Base-by-base conservation (phyloP, 2,797 vertebrate genomes). In the Pseudomugil gertrudae region DNA sequence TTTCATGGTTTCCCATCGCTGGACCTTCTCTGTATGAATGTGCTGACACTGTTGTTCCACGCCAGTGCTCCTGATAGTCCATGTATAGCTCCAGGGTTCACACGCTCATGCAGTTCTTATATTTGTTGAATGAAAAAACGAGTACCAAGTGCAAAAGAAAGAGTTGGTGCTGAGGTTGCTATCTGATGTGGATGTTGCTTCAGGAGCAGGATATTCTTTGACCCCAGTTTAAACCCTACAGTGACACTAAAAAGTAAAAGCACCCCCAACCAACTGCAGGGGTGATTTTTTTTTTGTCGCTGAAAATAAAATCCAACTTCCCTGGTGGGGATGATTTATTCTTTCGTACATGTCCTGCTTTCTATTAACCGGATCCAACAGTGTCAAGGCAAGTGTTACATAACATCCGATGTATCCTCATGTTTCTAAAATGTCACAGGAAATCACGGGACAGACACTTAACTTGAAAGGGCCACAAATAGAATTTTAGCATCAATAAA, bases 11-110 rank as follows among this genome's bases (percentile, higher is more conserved):
- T 65, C 67, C 78, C 85, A 63, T 67, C 15, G 17, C 24, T 63
- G 69, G 79, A 79, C 77, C 60, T 60, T 33, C 33, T 72, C 48
- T 9, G 0, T 69, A 52, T 77, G 29, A 80, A 82, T 56, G 56
- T 83, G 84, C 85, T 87, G 90, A 87, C 76, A 52, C 40, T 15
- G 66, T 74, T 80, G 76, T 87, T 90, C 74, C 78, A 72, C 62
- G 45, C 51, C 72, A 58, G 33, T 21, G 66, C 47, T n/a, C 64
- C 63, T 59, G 76, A 70, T 67, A 66, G 79, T 76, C 57, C 69
- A 14, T 6, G 5, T 36, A 30, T 32, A 64, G 76, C 84, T 74
- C 57, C 29, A 4, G 78, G 79, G 70, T 56, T 61, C 21, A 27
- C 63, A 64, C 64, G 57, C 66, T 66, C 57, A 33, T 59, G 61